Evolutionary conservation across 2,888 invertebrate genomes (phyloP), one percentile per base, ranked within the genome.

Genomic region (Cephalotes varians): DNA sequence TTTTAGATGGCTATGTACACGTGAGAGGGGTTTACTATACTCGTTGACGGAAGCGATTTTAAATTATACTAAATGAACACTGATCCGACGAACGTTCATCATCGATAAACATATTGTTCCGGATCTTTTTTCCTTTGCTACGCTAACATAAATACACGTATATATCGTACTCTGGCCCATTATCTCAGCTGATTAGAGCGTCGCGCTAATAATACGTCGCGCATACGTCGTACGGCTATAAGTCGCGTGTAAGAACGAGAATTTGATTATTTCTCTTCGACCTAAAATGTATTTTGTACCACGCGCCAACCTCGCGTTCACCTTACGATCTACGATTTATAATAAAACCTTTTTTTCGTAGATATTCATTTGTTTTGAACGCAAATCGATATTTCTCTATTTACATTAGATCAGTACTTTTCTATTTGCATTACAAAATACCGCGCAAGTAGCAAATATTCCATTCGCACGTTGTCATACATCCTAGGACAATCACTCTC

Each of bases 1-100:
- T 15, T 37, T 31, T 69, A 89, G 44, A 79, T 77, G 74, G 74
- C 49, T 89, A 89, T 89, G 49, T 87, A 89, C 87, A 89, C 49
- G 21, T 7, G 72, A 34, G 28, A 47, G 9, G 37, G 15, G 3
- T 10, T 44, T 47, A 67, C 2, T 40, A 40, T 3, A 51, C 6
- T 65, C 40, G 15, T 40, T 28, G 37, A 51, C n/a, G 31, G 31
- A 44, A 73, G 31, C 62, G 25, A 74, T n/a, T 51, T 51, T 62
- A 40, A 18, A 56, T 31, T 51, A 34, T 44, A 77, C n/a, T 64
- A 47, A 81, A 79, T 79, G 71, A 79, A 79, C 71, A 77, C 77
- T 56, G 77, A 71, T 56, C 31, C 37, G 6, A 0, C 21, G 40
- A 69, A 56, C 18, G 31, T 77, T 58, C 51, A 28, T 67, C 28